A percentile compares a stretch with the other conserved stretches of the same genome.
Evolutionary conservation across 2,888 invertebrate genomes (phyloP).

Genomic region (Idaea dimidiata): DNA sequence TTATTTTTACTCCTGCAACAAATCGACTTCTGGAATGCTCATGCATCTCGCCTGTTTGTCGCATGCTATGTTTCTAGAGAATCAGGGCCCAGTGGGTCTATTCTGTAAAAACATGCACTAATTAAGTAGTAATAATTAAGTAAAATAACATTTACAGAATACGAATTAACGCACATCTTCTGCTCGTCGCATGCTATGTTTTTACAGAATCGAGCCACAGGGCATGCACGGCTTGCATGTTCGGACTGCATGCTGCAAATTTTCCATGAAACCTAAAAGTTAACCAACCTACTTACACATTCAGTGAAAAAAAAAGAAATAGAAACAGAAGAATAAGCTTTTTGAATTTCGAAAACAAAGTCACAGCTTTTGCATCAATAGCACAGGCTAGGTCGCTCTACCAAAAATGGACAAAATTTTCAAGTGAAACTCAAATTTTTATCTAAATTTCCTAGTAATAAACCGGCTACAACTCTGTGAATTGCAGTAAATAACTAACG

Average conservation of each 20-base stretch:
- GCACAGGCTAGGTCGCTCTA: slow-evolving; percentile 38
- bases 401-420: slow-evolving; percentile 64
- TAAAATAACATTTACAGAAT: too few species aligned
- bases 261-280: background rate
- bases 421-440: slow-evolving; percentile 46
- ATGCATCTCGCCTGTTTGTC: too few species aligned
- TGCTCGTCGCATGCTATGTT: too few species aligned
- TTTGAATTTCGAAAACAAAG: slow-evolving; percentile 39
- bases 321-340: slow-evolving; percentile 39
- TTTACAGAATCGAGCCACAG: background rate
- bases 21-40: too few species aligned
- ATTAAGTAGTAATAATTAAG: too few species aligned
- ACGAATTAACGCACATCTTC: too few species aligned
- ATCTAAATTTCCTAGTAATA: slow-evolving; percentile 38
- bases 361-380: slow-evolving; percentile 45
- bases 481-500: slow-evolving; percentile 22
- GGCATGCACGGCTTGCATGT: too few species aligned
- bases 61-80: too few species aligned
- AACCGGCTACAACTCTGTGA: slow-evolving; percentile 16
- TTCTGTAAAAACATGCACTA: too few species aligned
- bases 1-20: too few species aligned
- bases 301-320: slow-evolving; percentile 20
- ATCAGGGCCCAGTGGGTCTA: too few species aligned
- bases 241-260: background rate
- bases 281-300: slow-evolving; percentile 10